Percentiles rank a stretch among this genome's conserved stretches.
phyloP scores from a whole-genome alignment of 1,140 invertebrate species.

The Drosophila asahinai region DNA sequence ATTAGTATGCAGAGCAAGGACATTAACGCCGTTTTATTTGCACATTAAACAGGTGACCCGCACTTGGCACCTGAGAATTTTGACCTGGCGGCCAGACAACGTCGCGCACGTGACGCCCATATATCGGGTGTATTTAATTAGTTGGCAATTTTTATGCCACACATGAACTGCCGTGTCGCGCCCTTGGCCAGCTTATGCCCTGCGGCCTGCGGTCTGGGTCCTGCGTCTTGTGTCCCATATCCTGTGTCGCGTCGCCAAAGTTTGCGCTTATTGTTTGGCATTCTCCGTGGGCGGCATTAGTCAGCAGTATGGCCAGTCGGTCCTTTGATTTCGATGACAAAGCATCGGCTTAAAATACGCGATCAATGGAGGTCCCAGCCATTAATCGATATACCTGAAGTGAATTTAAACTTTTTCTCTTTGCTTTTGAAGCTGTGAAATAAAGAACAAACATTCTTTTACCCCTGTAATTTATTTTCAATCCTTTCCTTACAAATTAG shows the following conservation, averaged over 20 bases:
- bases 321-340: constrained; percentile 31
- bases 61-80: constrained; percentile 3
- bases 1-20: constrained; percentile 74
- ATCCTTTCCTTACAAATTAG: too few relatives aligned
- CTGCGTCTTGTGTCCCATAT: background rate
- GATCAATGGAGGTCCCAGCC: constrained; percentile 26
- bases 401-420: background rate
- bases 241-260: constrained; percentile 28
- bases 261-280: constrained; percentile 46
- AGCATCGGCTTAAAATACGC: constrained; percentile 32
- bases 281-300: constrained; percentile 22
- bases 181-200: constrained; percentile 4
- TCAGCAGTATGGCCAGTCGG: constrained; percentile 32
- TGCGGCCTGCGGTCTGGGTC: background rate
- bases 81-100: constrained; percentile 35
- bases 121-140: constrained; percentile 72
- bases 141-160: constrained; percentile 67
- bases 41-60: constrained; percentile 72
- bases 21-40: constrained; percentile 75
- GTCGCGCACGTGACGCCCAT: constrained; percentile 65
- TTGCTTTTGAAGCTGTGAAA: background rate
- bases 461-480: too few relatives aligned
- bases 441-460: too few relatives aligned
- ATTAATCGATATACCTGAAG: constrained; percentile 28
- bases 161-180: constrained; percentile 28